Evolutionary conservation across 2,113 vertebrate genomes (phyloP).

Genomic region (Chaetorhynchus papuensis): DNA sequence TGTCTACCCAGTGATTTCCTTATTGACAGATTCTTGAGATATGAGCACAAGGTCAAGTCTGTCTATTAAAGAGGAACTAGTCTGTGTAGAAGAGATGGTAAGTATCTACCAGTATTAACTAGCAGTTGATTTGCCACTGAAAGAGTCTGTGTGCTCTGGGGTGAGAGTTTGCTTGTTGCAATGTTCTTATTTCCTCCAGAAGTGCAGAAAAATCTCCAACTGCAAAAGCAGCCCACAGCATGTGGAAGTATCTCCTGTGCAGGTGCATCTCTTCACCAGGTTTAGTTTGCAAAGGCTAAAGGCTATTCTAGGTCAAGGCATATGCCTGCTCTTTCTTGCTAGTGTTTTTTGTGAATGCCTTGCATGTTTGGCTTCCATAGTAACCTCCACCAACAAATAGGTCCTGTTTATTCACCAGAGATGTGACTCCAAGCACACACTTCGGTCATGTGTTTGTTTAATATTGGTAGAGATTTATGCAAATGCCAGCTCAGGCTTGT

Average conservation of each 20-base stretch:
- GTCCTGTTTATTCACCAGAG: not conserved
- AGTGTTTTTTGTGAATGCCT: not conserved
- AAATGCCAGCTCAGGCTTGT: not conserved
- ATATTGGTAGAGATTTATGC: not conserved
- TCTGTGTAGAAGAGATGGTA: not conserved
- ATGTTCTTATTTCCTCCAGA: not conserved
- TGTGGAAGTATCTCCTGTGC: not conserved
- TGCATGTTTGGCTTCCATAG: not conserved
- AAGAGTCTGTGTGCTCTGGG: not conserved
- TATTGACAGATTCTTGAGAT: not conserved
- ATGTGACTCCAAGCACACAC: not conserved
- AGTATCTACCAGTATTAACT: not conserved
- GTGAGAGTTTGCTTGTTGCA: not conserved
- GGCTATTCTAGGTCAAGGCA: not conserved
- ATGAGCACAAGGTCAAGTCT: not conserved
- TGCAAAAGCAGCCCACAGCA: not conserved
- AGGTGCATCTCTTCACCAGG: not conserved
- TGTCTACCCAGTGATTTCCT: not conserved
- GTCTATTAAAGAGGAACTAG: not conserved
- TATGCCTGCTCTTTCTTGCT: not conserved
- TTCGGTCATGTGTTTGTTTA: not conserved
- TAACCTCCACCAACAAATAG: not conserved
- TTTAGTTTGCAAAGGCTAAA: not conserved
- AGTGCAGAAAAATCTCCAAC: not conserved
- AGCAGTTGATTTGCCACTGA: not conserved